phyloP scores from a whole-genome alignment of 2,113 vertebrate genomes.

The Phainopepla nitens region DNA sequence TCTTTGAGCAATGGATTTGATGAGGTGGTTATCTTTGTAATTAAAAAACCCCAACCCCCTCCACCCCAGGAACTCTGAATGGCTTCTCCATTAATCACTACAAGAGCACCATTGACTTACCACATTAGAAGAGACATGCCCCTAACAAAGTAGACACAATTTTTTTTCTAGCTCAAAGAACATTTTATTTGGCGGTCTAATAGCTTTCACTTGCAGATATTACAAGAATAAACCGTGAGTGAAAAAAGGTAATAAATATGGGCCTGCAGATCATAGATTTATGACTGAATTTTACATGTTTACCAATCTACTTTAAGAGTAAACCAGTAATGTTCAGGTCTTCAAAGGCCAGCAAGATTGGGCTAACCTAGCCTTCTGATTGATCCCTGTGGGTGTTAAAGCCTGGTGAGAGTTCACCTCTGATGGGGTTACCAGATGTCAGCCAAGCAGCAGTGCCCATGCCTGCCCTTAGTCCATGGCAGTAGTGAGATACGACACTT shows the following conservation, averaged over 20 bases:
- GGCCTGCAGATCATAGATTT: background rate
- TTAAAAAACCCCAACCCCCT: background rate
- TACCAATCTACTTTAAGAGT: background rate
- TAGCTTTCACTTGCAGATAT: background rate
- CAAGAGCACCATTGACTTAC: background rate
- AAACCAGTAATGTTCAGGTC: background rate
- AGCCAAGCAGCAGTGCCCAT: background rate
- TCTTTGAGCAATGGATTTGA: background rate
- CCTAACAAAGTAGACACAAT: background rate
- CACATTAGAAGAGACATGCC: background rate
- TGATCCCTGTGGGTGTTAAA: background rate
- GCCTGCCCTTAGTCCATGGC: background rate
- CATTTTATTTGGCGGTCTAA: background rate
- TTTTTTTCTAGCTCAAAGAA: background rate
- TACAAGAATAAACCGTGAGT: background rate
- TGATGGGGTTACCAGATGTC: background rate
- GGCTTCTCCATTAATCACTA: background rate
- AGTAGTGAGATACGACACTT: background rate
- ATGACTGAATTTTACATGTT: background rate
- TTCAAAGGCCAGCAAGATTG: background rate
- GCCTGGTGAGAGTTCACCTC: background rate
- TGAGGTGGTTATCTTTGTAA: background rate
- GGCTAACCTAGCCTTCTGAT: background rate
- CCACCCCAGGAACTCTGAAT: background rate
- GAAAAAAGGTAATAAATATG: background rate